phyloP scores from a whole-genome alignment of 1,140 invertebrate genomes.

The Epicauta chinensis region DNA sequence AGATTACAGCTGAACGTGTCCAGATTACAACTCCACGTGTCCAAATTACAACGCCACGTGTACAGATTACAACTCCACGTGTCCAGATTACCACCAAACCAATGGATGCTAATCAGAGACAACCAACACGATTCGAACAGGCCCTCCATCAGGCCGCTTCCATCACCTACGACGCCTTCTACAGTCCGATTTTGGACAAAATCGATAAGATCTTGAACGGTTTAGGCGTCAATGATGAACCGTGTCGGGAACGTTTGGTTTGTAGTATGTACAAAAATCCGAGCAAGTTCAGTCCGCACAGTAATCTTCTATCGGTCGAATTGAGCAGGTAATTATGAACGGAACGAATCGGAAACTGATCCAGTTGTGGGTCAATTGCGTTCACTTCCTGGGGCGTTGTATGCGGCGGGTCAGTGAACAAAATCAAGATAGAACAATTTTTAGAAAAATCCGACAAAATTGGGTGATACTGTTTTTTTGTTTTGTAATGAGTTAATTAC shows the following conservation, averaged over 20 bases:
- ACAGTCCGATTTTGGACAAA: conserved; percentile 65
- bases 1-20: too few species aligned
- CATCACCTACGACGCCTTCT: conserved; percentile 61
- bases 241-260: conserved; percentile 67
- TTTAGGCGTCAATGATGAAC: conserved; percentile 58
- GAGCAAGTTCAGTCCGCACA: conserved; percentile 67
- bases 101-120: not conserved
- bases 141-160: conserved; percentile 23
- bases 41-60: too few species aligned
- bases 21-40: too few species aligned
- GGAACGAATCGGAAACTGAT: not conserved
- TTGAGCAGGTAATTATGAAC: conserved; percentile 64
- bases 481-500: too few species aligned
- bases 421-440: too few species aligned
- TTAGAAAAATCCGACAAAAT: too few species aligned
- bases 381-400: conserved; percentile 2
- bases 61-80: too few species aligned
- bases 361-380: not conserved
- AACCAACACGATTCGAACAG: conserved; percentile 10
- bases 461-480: too few species aligned
- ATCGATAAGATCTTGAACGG: conserved; percentile 67
- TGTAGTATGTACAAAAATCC: conserved; percentile 80
- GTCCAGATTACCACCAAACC: not conserved
- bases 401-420: not conserved
- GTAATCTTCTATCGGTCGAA: conserved; percentile 75